Evolutionary conservation across 2,888 invertebrate genomes (phyloP).

Genomic region (Sminthurinus aureus): DNA sequence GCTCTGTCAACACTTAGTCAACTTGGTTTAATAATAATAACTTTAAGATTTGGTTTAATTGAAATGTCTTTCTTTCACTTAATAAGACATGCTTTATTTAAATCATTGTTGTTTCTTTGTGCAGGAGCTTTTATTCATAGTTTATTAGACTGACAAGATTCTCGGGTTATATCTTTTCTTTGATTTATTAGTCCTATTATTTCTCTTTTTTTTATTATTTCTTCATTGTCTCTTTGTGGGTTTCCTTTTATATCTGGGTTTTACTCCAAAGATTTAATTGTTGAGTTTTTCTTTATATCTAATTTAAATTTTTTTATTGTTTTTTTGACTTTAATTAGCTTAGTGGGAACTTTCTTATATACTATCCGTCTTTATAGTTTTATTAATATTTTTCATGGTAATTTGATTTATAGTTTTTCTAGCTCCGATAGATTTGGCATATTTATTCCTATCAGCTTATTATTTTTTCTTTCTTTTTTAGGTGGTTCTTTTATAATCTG

Average conservation of each 20-base stretch:
- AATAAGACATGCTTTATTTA: constrained; percentile 78
- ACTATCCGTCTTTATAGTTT: constrained; percentile 66
- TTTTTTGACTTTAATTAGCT: constrained; percentile 68
- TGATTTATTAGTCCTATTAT: constrained; percentile 66
- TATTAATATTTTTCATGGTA: constrained; percentile 63
- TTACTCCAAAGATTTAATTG: constrained; percentile 73
- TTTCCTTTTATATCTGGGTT: constrained; percentile 72
- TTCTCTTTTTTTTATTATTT: constrained; percentile 67
- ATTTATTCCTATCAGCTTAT: constrained; percentile 27
- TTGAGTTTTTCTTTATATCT: constrained; percentile 68
- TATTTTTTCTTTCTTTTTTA: constrained; percentile 40
- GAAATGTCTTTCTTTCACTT: constrained; percentile 76
- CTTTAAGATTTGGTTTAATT: constrained; percentile 68
- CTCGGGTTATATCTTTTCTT: constrained; percentile 70
- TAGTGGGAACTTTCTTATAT: constrained; percentile 67
- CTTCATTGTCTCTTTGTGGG: constrained; percentile 71
- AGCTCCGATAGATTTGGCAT: constrained; percentile 32
- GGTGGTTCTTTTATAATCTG: constrained; percentile 40
- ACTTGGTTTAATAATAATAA: constrained; percentile 76
- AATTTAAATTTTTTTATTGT: constrained; percentile 68
- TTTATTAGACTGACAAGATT: constrained; percentile 72
- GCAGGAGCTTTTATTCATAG: constrained; percentile 75
- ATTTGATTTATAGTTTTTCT: constrained; percentile 56
- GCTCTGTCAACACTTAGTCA: constrained; percentile 79
- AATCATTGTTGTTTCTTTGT: constrained; percentile 77